Base-by-base conservation (phyloP, 2,888 invertebrate genomes). In the Petrophora chlorosata region DNA sequence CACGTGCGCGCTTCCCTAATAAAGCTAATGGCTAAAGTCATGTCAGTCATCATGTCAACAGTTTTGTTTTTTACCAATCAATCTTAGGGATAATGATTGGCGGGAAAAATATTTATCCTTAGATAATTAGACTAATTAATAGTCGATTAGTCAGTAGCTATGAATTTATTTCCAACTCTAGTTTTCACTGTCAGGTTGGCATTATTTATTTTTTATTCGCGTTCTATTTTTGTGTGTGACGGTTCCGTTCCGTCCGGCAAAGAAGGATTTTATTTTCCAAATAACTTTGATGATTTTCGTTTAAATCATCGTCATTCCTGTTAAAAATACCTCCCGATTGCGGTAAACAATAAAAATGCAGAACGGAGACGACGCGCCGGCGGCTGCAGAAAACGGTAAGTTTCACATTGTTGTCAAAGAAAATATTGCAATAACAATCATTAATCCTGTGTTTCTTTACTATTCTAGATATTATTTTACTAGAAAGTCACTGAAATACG, bases 221-320 rank as follows among this genome's bases (percentile, higher is more conserved):
- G 84, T 89, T 90, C 90, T 90, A 90, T 90, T 90, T 89, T 90
- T 86, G 88, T 87, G 89, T 83, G 86, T 89, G 90, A 90, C 89
- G 88, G 89, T 10, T 83, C 74, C n/a, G n/a, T 84, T 80, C 84
- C 74, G 82, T 87, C 73, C 73, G 76, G 76, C 79, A 65, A 72
- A 75, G 65, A 78, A 79, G 69, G 71, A 77, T 74, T 76, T 70
- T 74, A 79, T 71, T 84, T 85, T 78, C 72, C 70, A 74, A 76
- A 73, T 75, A 77, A 80, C 74, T 80, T 82, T 82, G 73, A 85
- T 87, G 85, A 73, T 78, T 79, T 76, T 76, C 71, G 59, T 73
- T 57, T 82, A 83, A 70, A 79, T 73, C 74, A 57, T 73, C 65
- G 53, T 71, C 76, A 71, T 73, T 76, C 67, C 33, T 66, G 65